Conservation (phyloP, 2,797 vertebrate species). For the Florisuga fusca region DNA sequence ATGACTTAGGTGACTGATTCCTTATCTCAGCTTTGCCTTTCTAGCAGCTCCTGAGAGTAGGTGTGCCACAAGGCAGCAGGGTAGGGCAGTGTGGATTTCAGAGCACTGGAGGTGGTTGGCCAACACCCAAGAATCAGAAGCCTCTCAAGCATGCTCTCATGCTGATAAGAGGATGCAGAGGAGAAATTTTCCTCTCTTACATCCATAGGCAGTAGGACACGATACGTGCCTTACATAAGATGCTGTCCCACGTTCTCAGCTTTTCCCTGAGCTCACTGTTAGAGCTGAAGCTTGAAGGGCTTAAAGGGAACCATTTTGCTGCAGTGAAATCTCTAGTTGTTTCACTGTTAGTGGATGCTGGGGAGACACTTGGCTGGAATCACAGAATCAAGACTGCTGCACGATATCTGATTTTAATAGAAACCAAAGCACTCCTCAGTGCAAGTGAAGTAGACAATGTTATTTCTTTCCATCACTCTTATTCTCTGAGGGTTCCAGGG, state of each 20-base stretch:
- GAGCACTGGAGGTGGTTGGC: neutral
- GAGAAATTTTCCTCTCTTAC: neutral
- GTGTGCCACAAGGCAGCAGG: neutral
- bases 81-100: neutral
- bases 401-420: neutral
- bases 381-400: neutral
- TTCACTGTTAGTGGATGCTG: neutral
- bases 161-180: neutral
- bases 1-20: neutral
- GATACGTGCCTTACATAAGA: neutral
- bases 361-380: neutral
- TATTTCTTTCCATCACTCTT: neutral
- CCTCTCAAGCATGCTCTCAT: neutral
- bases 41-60: neutral
- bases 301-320: neutral
- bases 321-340: neutral
- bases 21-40: conserved; percentile 1
- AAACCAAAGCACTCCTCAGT: neutral
- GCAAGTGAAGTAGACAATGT: neutral
- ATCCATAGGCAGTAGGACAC: neutral
- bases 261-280: neutral
- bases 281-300: neutral
- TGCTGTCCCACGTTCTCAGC: neutral
- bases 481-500: neutral
- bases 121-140: neutral